A percentile compares a stretch with the other conserved stretches of the same genome.
Evolutionary conservation across 2,888 invertebrate genomes (phyloP).

Genomic region (Melipona beecheii): DNA sequence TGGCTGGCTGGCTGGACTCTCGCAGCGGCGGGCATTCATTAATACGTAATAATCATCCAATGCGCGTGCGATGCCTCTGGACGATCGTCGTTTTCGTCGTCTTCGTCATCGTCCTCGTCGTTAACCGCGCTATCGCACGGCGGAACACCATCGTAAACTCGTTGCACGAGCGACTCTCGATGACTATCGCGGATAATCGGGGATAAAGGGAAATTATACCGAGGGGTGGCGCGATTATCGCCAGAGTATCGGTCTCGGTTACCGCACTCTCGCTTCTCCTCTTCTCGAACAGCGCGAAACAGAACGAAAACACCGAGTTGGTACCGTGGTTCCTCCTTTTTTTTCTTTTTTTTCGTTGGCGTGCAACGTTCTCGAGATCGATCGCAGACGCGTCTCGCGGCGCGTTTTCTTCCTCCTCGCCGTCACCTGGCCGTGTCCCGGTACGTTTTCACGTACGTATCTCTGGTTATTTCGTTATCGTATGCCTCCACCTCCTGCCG

Average conservation of each 20-base stretch:
- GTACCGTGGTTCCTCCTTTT: not conserved
- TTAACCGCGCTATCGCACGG: conserved; percentile 37
- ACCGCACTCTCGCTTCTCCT: not conserved
- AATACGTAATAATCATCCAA: conserved; percentile 79
- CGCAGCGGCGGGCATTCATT: conserved; percentile 70
- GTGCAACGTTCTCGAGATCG: conserved; percentile 7
- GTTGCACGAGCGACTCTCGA: conserved; percentile 20
- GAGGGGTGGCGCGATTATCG: conserved; percentile 6
- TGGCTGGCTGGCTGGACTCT: conserved; percentile 51
- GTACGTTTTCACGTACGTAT: conserved; percentile 72
- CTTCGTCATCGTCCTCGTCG: conserved; percentile 41
- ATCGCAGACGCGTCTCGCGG: not conserved
- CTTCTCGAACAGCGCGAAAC: not conserved
- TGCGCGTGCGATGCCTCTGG: conserved; percentile 68
- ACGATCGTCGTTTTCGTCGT: conserved; percentile 54
- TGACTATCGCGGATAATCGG: not conserved
- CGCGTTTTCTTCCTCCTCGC: conserved; percentile 60
- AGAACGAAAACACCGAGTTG: not conserved
- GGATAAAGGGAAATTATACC: not conserved
- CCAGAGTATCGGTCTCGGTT: not conserved
- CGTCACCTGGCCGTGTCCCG: conserved; percentile 69
- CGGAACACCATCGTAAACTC: conserved; percentile 67
- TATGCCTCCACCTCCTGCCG: conserved; percentile 65
- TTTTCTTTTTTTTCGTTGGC: conserved; percentile 13
- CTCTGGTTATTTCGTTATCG: conserved; percentile 74